Conservation (phyloP, 2,113 vertebrate genomes). For the Picathartes gymnocephalus region DNA sequence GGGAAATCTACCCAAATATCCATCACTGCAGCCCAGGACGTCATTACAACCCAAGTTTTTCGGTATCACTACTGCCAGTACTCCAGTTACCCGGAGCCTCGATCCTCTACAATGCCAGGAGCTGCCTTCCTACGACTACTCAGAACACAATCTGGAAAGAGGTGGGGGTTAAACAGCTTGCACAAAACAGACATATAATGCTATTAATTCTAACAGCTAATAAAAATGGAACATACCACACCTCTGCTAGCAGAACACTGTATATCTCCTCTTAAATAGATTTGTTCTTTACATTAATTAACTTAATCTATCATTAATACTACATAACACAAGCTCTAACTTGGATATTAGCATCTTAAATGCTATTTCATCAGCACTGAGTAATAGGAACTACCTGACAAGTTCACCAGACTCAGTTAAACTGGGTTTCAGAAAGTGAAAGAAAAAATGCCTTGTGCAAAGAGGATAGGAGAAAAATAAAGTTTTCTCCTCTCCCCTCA, state of each 20-base stretch:
- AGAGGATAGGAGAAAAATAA: background rate
- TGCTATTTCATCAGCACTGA: background rate
- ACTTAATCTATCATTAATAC: background rate
- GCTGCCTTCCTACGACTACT: too few relatives aligned
- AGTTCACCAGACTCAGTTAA: background rate
- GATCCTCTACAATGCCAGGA: background rate
- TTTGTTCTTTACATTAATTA: background rate
- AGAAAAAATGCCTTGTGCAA: background rate
- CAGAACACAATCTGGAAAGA: background rate
- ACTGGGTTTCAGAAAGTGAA: background rate
- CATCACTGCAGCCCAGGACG: background rate
- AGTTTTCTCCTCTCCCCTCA: background rate
- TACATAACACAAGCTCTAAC: background rate
- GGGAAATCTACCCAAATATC: background rate
- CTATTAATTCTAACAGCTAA: background rate
- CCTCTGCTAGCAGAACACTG: background rate
- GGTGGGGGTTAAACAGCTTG: too few relatives aligned
- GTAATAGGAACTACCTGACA: background rate
- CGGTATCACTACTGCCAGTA: accelerated
- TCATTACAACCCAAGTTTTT: accelerated
- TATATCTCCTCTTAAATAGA: background rate
- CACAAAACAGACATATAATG: background rate
- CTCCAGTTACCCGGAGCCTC: accelerated
- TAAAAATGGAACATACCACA: background rate
- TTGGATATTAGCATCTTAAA: background rate